phyloP scores from a whole-genome alignment of 2,888 invertebrate genomes.

The Priocnemis perturbator region DNA sequence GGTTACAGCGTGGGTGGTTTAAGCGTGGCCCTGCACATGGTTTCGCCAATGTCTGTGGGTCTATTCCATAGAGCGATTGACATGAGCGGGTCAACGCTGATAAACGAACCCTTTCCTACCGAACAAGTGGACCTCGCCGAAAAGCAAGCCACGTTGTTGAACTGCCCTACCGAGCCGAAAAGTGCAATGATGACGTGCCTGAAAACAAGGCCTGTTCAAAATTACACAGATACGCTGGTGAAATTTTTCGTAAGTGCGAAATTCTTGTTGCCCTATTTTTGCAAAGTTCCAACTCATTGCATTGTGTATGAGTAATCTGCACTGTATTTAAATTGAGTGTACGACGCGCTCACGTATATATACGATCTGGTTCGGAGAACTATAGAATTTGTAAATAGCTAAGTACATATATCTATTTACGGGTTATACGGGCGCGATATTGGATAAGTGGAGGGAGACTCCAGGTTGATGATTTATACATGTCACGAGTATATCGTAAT shows the following conservation, averaged over 20 bases:
- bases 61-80: slow-evolving; percentile 84
- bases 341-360: too few species aligned
- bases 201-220: slow-evolving; percentile 69
- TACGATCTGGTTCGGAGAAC: too few species aligned
- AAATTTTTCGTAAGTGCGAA: slow-evolving; percentile 57
- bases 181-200: slow-evolving; percentile 79
- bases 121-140: slow-evolving; percentile 79
- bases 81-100: slow-evolving; percentile 81
- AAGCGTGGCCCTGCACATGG: slow-evolving; percentile 74
- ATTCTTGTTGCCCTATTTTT: too few species aligned
- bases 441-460: too few species aligned
- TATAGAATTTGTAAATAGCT: too few species aligned
- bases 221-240: slow-evolving; percentile 48
- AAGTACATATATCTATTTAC: too few species aligned
- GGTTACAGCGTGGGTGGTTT: slow-evolving; percentile 78
- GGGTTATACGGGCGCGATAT: too few species aligned
- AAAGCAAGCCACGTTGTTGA: slow-evolving; percentile 79
- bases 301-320: too few species aligned
- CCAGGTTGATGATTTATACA: too few species aligned
- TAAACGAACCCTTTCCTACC: slow-evolving; percentile 77
- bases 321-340: too few species aligned
- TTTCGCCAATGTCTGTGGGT: slow-evolving; percentile 82
- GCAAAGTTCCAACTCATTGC: too few species aligned
- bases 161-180: slow-evolving; percentile 78
- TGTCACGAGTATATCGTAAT: background rate